A percentile compares a stretch with the other conserved stretches of the same genome.
phyloP scores from a whole-genome alignment of 2,888 invertebrate species.

The Tyria jacobaeae region DNA sequence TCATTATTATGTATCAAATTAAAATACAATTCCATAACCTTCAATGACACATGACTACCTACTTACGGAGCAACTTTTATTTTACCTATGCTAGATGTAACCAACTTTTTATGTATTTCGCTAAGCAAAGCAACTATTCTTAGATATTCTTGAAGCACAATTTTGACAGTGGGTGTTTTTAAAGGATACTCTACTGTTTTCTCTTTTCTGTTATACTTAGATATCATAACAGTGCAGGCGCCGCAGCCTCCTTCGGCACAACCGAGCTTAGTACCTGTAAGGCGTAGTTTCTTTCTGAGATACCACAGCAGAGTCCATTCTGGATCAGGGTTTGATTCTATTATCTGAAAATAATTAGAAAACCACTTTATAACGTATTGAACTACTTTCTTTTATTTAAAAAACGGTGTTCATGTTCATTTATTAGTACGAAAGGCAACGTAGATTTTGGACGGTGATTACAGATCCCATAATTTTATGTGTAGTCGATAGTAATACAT shows the following conservation, averaged over 20 bases:
- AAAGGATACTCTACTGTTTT: slow-evolving; percentile 84
- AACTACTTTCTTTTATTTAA: background rate
- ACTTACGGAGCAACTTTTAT: too few relatives aligned
- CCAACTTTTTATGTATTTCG: background rate
- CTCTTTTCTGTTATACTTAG: slow-evolving; percentile 89
- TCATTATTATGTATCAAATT: too few relatives aligned
- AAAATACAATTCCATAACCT: too few relatives aligned
- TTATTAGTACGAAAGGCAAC: too few relatives aligned
- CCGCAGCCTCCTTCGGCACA: slow-evolving; percentile 99
- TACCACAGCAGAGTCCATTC: slow-evolving; percentile 95
- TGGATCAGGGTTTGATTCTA: slow-evolving; percentile 92
- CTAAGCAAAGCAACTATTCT: background rate
- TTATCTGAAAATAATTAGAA: slow-evolving; percentile 85
- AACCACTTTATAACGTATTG: background rate
- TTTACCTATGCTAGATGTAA: background rate
- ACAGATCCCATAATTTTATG: too few relatives aligned
- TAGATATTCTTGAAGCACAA: background rate
- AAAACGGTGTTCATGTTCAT: too few relatives aligned
- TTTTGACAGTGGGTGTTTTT: background rate
- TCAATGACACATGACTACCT: too few relatives aligned
- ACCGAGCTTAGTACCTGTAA: slow-evolving; percentile 96
- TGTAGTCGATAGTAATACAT: too few relatives aligned
- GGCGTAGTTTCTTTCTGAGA: slow-evolving; percentile 91
- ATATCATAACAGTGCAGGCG: slow-evolving; percentile 98
- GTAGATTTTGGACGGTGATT: too few relatives aligned